A percentile compares a stretch with the other conserved stretches of the same genome.
These are phyloP conservation scores for Entomobrya multifasciata DNA, from an alignment of 2,888 invertebrate genomes.

Conservation along the genomic window DNA sequence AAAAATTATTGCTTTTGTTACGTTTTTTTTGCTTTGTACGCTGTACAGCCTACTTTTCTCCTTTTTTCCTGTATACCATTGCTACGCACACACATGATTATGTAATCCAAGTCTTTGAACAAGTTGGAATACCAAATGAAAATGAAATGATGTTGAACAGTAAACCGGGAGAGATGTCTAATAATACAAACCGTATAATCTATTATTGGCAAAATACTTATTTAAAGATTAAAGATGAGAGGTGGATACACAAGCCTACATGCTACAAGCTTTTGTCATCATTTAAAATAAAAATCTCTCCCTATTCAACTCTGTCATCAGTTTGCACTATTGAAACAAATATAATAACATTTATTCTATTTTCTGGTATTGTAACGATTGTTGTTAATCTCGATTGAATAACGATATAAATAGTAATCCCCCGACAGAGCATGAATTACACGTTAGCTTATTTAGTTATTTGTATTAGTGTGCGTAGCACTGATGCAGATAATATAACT, in stretches of 20 bases:
- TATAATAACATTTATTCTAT: conserved; percentile 62
- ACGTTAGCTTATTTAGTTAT: not conserved
- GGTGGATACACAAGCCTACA: conserved; percentile 48
- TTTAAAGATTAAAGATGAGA: conserved; percentile 69
- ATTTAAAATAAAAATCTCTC: conserved; percentile 47
- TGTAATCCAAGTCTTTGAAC: conserved; percentile 14
- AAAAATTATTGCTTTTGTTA: conserved; percentile 34
- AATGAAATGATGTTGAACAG: conserved; percentile 1
- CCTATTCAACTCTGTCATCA: conserved; percentile 7
- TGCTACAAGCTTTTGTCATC: conserved; percentile 40
- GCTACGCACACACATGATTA: not conserved
- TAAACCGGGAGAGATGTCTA: conserved; percentile 26
- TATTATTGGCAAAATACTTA: conserved; percentile 70
- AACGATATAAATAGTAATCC: conserved; percentile 69
- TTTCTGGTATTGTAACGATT: conserved; percentile 11
- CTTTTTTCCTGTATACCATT: too few species aligned
- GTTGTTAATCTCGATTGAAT: conserved; percentile 65
- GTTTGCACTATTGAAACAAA: not conserved
- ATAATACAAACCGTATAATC: conserved; percentile 66
- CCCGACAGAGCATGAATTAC: conserved; percentile 4
- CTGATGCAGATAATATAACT: too few species aligned
- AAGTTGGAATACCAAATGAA: conserved; percentile 1
- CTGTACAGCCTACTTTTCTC: not conserved
- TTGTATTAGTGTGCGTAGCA: too few species aligned
- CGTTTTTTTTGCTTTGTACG: conserved; percentile 10